Conservation (phyloP, 2,797 vertebrate species). For the Lophius americanus region DNA sequence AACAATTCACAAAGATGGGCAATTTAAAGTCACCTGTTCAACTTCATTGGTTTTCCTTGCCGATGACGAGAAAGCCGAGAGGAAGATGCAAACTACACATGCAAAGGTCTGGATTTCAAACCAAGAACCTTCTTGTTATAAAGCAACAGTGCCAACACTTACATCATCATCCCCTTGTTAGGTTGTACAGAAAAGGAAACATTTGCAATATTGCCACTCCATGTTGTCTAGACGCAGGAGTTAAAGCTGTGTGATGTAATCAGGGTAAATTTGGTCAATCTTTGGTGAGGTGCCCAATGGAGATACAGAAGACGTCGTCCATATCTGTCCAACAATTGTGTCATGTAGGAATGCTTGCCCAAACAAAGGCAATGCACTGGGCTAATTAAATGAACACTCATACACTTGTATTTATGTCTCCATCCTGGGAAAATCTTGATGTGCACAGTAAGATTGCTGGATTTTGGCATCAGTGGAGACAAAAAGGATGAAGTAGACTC, state of each 20-base stretch:
- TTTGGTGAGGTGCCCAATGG: background rate
- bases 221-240: background rate
- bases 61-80: too few relatives aligned
- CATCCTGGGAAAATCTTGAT: background rate
- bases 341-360: background rate
- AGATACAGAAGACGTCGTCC: too few relatives aligned
- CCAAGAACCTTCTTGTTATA: too few relatives aligned
- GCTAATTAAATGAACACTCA: background rate
- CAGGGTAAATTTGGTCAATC: background rate
- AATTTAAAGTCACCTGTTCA: too few relatives aligned
- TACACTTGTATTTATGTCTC: conserved; percentile 16
- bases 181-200: too few relatives aligned
- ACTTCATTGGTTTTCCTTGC: too few relatives aligned
- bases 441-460: conserved; percentile 3
- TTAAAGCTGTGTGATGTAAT: background rate
- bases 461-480: conserved; percentile 6
- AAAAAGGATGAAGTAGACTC: conserved; percentile 4
- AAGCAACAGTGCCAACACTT: too few relatives aligned
- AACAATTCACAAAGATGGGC: too few relatives aligned
- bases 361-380: background rate
- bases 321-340: too few relatives aligned
- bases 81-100: too few relatives aligned
- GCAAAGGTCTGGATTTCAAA: too few relatives aligned
- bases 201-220: background rate
- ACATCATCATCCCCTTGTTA: too few relatives aligned